Base-by-base conservation (phyloP, 2,888 invertebrate genomes). In the Zygothrica quintamaculata region DNA sequence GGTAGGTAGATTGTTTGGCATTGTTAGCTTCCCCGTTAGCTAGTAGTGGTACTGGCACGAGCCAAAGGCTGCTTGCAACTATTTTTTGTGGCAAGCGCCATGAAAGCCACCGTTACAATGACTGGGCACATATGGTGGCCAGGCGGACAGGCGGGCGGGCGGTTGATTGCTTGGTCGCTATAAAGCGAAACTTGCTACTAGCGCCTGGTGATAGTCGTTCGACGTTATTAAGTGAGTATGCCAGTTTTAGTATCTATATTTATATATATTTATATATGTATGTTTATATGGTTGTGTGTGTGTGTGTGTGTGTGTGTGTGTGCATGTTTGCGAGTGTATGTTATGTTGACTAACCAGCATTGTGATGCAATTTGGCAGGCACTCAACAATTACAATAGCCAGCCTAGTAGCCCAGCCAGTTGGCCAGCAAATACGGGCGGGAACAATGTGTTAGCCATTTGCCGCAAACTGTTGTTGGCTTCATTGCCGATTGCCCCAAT, bases 281-380 rank as follows among this genome's bases (percentile, higher is more conserved):
- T 18, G 51, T 33, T 12, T 9, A 43, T 33, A 12, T 44, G 55
- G 9, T 33, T 26, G 56, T 56, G 42, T 50, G 44, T 44, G 36
- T 25, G 37, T 18, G 22, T 22, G 13, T 22, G 52, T 56, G 56
- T 58, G 52, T 50, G 55, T 58, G 58, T 31, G 40, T 39, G 18
- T 39, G 61, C 34, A 46, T 51, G 37, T 55, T 16, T 9, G 15
- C 22, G 22, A 40, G 50, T 37, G 36, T 53, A 56, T 43, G 44
- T 37, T 29, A 37, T 64, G 58, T 72, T 72, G 68, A 67, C 72
- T 59, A 71, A 71, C 71, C 64, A 64, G 37, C 58, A 50, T 16
- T 70, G 66, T 78, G 78, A 78, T 76, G 78, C 80, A 78, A 78
- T 78, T 77, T 71, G 75, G 65, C 74, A 76, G 57, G 72, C 78